Percentiles rank a stretch among this genome's conserved stretches.
These are phyloP conservation scores for Clamator glandarius DNA, from an alignment of 2,797 vertebrate genomes.

Conservation along the genomic window DNA sequence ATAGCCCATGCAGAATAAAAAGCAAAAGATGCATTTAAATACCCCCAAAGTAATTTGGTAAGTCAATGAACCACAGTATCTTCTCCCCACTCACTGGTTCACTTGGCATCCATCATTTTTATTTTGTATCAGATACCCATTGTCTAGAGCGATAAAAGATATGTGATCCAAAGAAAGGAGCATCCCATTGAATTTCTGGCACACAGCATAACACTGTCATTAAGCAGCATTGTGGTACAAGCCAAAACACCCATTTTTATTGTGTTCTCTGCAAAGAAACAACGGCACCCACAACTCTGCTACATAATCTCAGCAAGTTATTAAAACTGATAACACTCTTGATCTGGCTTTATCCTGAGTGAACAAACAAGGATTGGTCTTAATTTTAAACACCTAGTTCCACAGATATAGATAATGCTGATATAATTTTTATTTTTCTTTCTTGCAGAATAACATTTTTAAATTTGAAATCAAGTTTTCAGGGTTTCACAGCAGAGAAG, in stretches of 20 bases:
- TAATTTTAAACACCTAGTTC: slow-evolving; percentile 31
- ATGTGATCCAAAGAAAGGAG: slow-evolving; percentile 59
- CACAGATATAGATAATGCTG: not conserved
- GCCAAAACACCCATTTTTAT: slow-evolving; percentile 48
- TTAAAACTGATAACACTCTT: slow-evolving; percentile 27
- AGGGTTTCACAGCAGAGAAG: slow-evolving; percentile 13
- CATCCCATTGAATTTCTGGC: slow-evolving; percentile 63
- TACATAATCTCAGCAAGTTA: not conserved
- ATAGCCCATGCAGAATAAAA: slow-evolving; percentile 65
- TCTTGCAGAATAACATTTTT: slow-evolving; percentile 16
- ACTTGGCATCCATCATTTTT: slow-evolving; percentile 72
- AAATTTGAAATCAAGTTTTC: not conserved
- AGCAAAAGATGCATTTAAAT: slow-evolving; percentile 68
- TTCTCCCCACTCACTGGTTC: slow-evolving; percentile 65
- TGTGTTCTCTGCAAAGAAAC: slow-evolving; percentile 37
- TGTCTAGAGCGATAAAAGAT: slow-evolving; percentile 66
- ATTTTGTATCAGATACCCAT: slow-evolving; percentile 76
- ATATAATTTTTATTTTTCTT: not conserved
- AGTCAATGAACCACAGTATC: slow-evolving; percentile 71
- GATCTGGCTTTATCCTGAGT: not conserved
- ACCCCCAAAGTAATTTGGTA: slow-evolving; percentile 73
- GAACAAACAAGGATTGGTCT: not conserved
- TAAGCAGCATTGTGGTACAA: slow-evolving; percentile 17
- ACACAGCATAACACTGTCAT: slow-evolving; percentile 17
- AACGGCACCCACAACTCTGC: not conserved